A percentile compares a stretch with the other conserved stretches of the same genome.
Evolutionary conservation across 2,113 vertebrate genomes (phyloP).

Genomic region (Pygoscelis adeliae): DNA sequence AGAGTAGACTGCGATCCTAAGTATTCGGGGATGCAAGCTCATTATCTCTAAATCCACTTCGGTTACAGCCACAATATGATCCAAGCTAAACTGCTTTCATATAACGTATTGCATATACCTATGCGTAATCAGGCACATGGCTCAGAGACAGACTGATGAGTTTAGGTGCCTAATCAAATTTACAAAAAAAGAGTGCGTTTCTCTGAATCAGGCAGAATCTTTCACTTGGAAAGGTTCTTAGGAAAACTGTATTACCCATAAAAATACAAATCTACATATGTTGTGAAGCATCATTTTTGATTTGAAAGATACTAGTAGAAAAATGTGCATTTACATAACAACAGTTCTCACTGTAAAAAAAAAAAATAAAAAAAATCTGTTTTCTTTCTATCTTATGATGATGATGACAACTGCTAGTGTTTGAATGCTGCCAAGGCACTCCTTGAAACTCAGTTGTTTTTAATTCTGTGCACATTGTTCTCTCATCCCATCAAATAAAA

Average conservation of each 20-base stretch:
- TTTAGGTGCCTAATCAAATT: slow-evolving; percentile 62
- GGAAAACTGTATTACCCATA: slow-evolving; percentile 51
- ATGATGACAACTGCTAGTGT: slow-evolving; percentile 5
- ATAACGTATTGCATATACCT: slow-evolving; percentile 21
- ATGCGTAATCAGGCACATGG: slow-evolving; percentile 36
- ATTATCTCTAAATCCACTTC: slow-evolving; percentile 71
- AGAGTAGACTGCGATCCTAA: slow-evolving; percentile 26
- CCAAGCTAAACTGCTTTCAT: slow-evolving; percentile 40
- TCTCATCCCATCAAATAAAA: not conserved
- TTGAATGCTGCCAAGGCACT: slow-evolving; percentile 35
- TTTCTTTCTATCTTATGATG: not conserved
- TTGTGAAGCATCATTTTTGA: slow-evolving; percentile 29
- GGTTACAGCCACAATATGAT: slow-evolving; percentile 48
- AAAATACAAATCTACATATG: slow-evolving; percentile 58
- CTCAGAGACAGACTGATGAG: slow-evolving; percentile 36
- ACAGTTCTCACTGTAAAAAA: not conserved
- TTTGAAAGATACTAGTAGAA: not conserved
- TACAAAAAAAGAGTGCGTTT: slow-evolving; percentile 25
- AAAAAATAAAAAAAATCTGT: not conserved
- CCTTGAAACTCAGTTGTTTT: slow-evolving; percentile 37
- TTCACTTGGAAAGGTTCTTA: slow-evolving; percentile 60
- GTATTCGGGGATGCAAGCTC: slow-evolving; percentile 56
- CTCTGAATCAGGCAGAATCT: slow-evolving; percentile 33
- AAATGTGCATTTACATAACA: not conserved
- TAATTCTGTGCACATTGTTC: slow-evolving; percentile 40